Percentiles rank a stretch among this genome's conserved stretches.
These are phyloP conservation scores for Diaprepes abbreviatus DNA, from an alignment of 2,888 invertebrate species.

Conservation along the genomic window DNA sequence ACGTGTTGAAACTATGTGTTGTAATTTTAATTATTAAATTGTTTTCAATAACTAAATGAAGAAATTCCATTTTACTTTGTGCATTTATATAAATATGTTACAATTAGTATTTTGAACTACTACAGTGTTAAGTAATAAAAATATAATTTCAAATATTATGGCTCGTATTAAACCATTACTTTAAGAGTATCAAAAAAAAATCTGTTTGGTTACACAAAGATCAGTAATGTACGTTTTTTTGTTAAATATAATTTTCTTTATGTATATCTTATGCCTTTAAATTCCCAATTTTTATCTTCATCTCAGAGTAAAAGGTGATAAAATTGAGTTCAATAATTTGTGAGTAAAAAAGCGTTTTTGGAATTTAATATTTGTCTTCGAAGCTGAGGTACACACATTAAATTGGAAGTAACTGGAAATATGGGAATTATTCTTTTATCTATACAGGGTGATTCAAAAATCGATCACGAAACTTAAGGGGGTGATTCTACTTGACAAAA, in stretches of 20 bases:
- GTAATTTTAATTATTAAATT: conserved; percentile 7
- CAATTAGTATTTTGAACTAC: not conserved
- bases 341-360: too few relatives aligned
- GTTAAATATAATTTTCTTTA: conserved; percentile 14
- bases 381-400: too few relatives aligned
- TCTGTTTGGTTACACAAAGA: not conserved
- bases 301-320: too few relatives aligned
- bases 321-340: too few relatives aligned
- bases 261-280: not conserved
- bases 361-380: too few relatives aligned
- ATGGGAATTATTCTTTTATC: too few relatives aligned
- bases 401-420: too few relatives aligned
- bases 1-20: not conserved
- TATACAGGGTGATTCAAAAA: too few relatives aligned
- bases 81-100: not conserved
- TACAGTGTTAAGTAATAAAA: conserved; percentile 3
- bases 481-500: too few relatives aligned
- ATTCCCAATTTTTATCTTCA: too few relatives aligned
- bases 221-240: not conserved
- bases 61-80: not conserved
- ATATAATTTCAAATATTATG: not conserved
- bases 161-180: not conserved
- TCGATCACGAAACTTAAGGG: too few relatives aligned
- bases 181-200: not conserved
- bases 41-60: not conserved